Evolutionary conservation across 1,140 invertebrate genomes (phyloP).

Genomic region (Sycophaga agraensis): DNA sequence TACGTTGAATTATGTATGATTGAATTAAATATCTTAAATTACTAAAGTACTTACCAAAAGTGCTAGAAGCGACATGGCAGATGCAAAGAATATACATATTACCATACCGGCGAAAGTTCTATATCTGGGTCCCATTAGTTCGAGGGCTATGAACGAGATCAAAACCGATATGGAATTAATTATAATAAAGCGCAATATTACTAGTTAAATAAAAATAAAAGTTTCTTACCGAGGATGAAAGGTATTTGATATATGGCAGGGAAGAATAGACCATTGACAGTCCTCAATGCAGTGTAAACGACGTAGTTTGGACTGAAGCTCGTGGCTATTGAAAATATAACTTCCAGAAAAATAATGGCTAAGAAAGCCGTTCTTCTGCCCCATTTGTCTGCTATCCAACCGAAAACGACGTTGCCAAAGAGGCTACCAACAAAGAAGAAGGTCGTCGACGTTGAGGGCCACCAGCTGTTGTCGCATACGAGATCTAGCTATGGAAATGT

Average conservation of each 20-base stretch:
- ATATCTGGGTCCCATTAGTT: conserved; percentile 69
- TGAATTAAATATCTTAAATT: no score
- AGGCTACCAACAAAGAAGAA: conserved; percentile 71
- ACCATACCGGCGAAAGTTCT: conserved; percentile 69
- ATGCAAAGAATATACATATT: conserved; percentile 69
- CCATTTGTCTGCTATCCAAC: conserved; percentile 71
- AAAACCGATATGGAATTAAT: background rate
- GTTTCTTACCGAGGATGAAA: conserved; percentile 65
- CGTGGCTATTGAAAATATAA: conserved; percentile 68
- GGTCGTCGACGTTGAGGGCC: conserved; percentile 65
- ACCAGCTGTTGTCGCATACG: conserved; percentile 68
- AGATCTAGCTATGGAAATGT: conserved; percentile 65
- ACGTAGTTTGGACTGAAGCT: conserved; percentile 70
- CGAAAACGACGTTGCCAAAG: conserved; percentile 71
- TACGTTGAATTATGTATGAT: no score
- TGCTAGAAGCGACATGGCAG: conserved; percentile 67
- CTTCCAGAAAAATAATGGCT: conserved; percentile 67
- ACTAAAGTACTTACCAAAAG: conserved; percentile 60
- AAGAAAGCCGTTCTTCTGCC: conserved; percentile 71
- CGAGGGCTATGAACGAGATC: conserved; percentile 57
- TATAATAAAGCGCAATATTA: background rate
- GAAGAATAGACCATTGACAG: conserved; percentile 70
- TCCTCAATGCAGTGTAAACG: conserved; percentile 65
- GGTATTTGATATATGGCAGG: conserved; percentile 72
- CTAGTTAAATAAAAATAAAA: no score